Conservation (phyloP, 2,888 invertebrate genomes). For the Drosophila mayaguana region DNA sequence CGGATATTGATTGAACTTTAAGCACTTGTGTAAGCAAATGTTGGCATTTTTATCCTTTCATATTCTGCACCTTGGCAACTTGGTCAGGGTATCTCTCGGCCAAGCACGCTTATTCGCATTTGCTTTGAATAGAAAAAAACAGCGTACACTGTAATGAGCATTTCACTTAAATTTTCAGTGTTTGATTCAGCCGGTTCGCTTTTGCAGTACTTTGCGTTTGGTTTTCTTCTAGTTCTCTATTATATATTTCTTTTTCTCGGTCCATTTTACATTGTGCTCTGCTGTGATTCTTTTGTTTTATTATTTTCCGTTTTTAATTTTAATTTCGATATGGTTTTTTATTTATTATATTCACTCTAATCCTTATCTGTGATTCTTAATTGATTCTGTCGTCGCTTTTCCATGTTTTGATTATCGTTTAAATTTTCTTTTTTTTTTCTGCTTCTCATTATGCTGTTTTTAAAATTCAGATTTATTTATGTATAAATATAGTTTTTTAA, state of each 20-base stretch:
- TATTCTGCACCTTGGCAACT: not conserved
- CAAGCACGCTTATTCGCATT: not conserved
- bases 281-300: not conserved
- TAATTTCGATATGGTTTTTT: not conserved
- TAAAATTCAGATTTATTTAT: no score
- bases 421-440: no score
- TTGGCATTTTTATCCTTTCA: not conserved
- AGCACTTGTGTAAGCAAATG: not conserved
- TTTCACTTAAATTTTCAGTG: not conserved
- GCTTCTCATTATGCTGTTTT: no score
- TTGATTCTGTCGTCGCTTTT: not conserved
- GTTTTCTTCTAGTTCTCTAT: not conserved
- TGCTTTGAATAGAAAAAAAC: not conserved
- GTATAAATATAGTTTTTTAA: no score
- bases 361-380: not conserved
- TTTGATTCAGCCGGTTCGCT: not conserved
- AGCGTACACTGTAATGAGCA: conserved; percentile 2
- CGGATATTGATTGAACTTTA: not conserved
- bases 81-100: not conserved
- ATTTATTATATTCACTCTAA: not conserved
- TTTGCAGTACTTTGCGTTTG: not conserved
- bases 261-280: not conserved
- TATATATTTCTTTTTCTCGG: not conserved
- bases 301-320: conserved; percentile 5
- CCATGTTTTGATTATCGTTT: not conserved